Conservation (phyloP, 2,113 vertebrate genomes). For the Poeciliopsis retropinna region DNA sequence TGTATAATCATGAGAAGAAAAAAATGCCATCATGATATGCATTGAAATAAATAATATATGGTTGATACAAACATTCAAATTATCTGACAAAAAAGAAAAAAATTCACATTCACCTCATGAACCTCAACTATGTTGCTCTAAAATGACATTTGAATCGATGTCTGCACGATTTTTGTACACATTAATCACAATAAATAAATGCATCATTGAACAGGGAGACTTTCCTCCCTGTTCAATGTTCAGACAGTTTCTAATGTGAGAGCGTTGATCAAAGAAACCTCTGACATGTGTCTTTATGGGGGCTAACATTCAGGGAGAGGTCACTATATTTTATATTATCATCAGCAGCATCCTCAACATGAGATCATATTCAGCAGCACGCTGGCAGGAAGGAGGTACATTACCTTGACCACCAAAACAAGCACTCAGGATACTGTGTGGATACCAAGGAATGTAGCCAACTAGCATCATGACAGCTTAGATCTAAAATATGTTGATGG, state of each 20-base stretch:
- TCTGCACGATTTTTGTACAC: background rate
- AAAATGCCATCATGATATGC: background rate
- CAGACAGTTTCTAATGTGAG: conserved; percentile 29
- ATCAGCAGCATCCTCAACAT: conserved; percentile 49
- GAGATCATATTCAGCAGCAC: conserved; percentile 49
- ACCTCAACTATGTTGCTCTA: background rate
- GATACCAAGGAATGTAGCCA: conserved; percentile 82
- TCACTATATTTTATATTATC: conserved; percentile 47
- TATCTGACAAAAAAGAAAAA: background rate
- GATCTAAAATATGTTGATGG: conserved; percentile 11
- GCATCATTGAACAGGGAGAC: conserved; percentile 31
- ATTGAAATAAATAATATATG: background rate
- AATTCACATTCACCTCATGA: background rate
- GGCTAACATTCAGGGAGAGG: conserved; percentile 68
- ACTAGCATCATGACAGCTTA: conserved; percentile 49
- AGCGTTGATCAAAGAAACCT: conserved; percentile 70
- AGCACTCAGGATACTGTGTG: conserved; percentile 73
- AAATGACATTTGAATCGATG: background rate
- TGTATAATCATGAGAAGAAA: background rate
- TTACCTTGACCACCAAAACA: conserved; percentile 76
- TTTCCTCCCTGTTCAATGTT: conserved; percentile 26
- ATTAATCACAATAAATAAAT: conserved; percentile 14
- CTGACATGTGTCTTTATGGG: conserved; percentile 81
- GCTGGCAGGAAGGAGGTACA: conserved; percentile 52
- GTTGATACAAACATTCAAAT: background rate